phyloP scores from a whole-genome alignment of 2,113 vertebrate species.

The Aplodontia rufa region DNA sequence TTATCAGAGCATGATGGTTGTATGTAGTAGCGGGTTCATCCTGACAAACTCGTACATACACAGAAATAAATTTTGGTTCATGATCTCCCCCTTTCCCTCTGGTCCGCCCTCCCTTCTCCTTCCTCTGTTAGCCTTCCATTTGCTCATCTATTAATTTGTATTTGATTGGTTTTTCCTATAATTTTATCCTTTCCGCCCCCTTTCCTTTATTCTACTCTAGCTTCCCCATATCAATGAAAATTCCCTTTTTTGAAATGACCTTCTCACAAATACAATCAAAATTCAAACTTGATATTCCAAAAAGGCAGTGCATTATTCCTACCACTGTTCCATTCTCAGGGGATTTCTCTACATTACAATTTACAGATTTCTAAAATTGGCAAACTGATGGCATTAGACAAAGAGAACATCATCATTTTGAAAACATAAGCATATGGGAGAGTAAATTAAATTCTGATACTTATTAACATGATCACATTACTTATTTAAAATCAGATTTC shows the following conservation, averaged over 20 bases:
- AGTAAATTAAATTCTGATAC: not conserved
- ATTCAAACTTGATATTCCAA: conserved; percentile 15
- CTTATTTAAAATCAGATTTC: not conserved
- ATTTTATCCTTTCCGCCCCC: no score
- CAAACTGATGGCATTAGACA: not conserved
- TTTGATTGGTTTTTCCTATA: no score
- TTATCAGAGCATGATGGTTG: no score
- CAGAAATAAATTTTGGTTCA: no score
- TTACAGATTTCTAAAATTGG: not conserved
- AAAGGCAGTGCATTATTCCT: not conserved
- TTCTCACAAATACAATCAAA: conserved; percentile 1
- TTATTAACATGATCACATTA: not conserved
- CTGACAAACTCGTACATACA: no score
- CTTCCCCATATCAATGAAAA: no score
- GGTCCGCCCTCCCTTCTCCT: no score
- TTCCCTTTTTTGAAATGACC: not conserved
- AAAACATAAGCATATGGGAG: not conserved
- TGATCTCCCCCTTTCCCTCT: no score
- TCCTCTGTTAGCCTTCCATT: no score
- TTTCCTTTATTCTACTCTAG: no score
- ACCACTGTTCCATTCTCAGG: not conserved
- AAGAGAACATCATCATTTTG: not conserved
- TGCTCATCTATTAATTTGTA: no score
- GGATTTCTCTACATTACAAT: not conserved
- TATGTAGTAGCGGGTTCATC: no score